Evolutionary conservation across 2,888 invertebrate genomes (phyloP), one percentile per base, ranked within the genome.

Genomic region (Agrochola lota): DNA sequence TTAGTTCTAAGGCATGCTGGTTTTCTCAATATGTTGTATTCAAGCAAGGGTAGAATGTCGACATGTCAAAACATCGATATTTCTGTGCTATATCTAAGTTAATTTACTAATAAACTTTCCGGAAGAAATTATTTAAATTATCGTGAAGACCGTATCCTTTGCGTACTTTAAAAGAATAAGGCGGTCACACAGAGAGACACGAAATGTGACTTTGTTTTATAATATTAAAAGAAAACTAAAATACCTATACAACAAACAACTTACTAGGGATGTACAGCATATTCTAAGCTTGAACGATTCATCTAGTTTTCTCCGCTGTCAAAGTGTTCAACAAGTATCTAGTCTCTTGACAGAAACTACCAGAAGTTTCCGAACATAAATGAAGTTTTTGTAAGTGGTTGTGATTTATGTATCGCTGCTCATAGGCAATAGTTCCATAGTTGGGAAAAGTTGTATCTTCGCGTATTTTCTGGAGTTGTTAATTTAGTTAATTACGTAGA

Each of bases 341-440:
- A 20, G 57, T 63, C 59, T 43, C 81, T 85, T 62, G 52, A 46
- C 40, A 66, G 74, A 62, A 62, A 85, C n/a, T 74, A 68, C 46
- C 26, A 62, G 30, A 77, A 72, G 71, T 85, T 81, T 43, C 15
- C 23, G 9, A 66, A 69, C 59, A 66, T 74, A 63, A 62, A 59
- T 62, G 4, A 71, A 77, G 77, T 85, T 74, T 85, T 84, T 72
- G 71, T 71, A 74, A 62, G 43, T 57, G 60, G 52, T 23, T 46
- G 26, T 74, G 84, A 84, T 74, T 85, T 81, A 81, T 72, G 49
- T 74, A 71, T 68, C 35, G 43, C 35, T 55, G 26, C 57, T 70
- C 35, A 62, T 35, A 68, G 35, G 35, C 49, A 67, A 70, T 49
- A 60, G 63, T 60, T 63, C n/a, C 64, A 35, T 70, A 83, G 72